phyloP scores from a whole-genome alignment of 92 coral and sea anemone genomes.

The Palythoa heliodiscus region DNA sequence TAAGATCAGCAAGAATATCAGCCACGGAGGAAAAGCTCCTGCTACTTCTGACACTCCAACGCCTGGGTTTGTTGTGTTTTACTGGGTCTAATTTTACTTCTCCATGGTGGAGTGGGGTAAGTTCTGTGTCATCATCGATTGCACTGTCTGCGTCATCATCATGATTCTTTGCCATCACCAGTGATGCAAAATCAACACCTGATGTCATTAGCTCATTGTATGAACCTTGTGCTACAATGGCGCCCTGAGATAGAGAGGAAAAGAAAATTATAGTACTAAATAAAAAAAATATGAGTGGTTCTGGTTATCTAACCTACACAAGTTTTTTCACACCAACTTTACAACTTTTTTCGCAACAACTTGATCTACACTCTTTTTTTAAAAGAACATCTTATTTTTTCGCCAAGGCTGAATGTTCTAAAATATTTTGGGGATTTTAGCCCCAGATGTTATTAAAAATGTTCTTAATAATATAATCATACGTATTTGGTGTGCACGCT shows the following conservation, averaged over 20 bases:
- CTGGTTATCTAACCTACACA: too few relatives aligned
- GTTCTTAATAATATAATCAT: too few relatives aligned
- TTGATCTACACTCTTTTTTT: too few relatives aligned
- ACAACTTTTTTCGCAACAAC: too few relatives aligned
- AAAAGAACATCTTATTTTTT: too few relatives aligned
- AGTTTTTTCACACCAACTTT: too few relatives aligned
- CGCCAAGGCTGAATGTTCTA: too few relatives aligned
- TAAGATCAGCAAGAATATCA: slow-evolving; percentile 27
- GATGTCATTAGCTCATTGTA: slow-evolving; percentile 72
- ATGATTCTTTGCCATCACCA: slow-evolving; percentile 57
- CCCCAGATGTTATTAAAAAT: too few relatives aligned
- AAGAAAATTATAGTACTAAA: not conserved
- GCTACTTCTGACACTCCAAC: slow-evolving; percentile 38
- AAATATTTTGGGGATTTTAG: too few relatives aligned
- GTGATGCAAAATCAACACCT: slow-evolving; percentile 77
- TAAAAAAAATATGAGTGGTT: too few relatives aligned
- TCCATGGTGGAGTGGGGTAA: slow-evolving; percentile 30
- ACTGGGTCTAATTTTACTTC: not conserved
- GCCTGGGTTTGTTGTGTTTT: not conserved
- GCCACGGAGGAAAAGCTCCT: slow-evolving; percentile 26
- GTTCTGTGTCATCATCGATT: slow-evolving; percentile 72
- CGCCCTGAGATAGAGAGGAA: slow-evolving; percentile 49
- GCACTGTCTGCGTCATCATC: slow-evolving; percentile 81
- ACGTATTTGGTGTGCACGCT: too few relatives aligned
- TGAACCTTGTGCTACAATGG: slow-evolving; percentile 64